phyloP scores from a whole-genome alignment of 2,888 invertebrate species.

The Bellardia bayeri region DNA sequence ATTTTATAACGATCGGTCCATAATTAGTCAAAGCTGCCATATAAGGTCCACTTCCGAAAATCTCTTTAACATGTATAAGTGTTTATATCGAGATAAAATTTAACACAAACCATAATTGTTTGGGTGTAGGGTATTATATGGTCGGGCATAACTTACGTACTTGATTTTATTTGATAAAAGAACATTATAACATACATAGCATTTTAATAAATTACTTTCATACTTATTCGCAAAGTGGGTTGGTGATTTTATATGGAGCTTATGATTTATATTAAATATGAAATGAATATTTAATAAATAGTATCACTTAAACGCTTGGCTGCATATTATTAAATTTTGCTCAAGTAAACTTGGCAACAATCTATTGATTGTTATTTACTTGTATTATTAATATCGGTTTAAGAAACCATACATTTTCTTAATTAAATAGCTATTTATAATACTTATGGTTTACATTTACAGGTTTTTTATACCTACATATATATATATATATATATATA shows the following conservation, averaged over 20 bases:
- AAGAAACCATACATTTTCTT: not conserved
- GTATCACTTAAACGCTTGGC: not conserved
- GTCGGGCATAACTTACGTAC: no score
- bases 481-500: not conserved
- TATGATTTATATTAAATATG: conserved; percentile 12
- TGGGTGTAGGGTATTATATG: no score
- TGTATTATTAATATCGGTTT: not conserved
- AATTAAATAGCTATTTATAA: conserved; percentile 6
- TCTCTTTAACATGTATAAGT: no score
- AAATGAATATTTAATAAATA: conserved; percentile 2
- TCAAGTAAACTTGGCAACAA: not conserved
- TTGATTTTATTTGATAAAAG: no score
- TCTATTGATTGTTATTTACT: not conserved
- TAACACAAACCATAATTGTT: no score
- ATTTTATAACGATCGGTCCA: no score
- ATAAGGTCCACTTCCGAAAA: no score
- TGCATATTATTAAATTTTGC: not conserved
- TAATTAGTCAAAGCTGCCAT: no score
- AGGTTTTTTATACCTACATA: not conserved
- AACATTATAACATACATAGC: not conserved
- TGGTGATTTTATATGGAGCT: not conserved
- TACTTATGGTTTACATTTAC: not conserved
- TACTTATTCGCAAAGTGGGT: not conserved
- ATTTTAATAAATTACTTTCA: not conserved
- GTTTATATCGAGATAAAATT: no score